Evolutionary conservation across 2,888 invertebrate species (phyloP), one percentile per base, ranked within the genome.

Genomic region (Onthophagus sagittarius): DNA sequence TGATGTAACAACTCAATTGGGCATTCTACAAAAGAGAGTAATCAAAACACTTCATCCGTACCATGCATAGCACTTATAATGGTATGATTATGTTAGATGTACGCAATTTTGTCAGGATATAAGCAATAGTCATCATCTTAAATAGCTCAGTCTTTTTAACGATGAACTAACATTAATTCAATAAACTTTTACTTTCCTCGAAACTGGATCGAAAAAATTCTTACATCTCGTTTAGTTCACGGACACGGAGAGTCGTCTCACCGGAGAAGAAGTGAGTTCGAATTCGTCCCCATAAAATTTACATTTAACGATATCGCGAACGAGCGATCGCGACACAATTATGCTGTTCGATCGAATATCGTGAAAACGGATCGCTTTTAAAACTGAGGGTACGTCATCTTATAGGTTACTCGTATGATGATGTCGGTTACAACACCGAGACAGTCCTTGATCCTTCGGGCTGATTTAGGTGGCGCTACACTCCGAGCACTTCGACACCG

Each of bases 251-350:
- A 15, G 31, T 15, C 1, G 32, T 67, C n/a, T 31, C 32, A 9
- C 7, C 15, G 5, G 2, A 15, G 67, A 53, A 1, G 23, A 2
- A 23, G 23, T 23, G 23, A 23, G 23, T 23, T 23, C 23, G 23
- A 23, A 23, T 23, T 53, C 39, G 39, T 53, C 39, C 11, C 39
- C 67, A 23, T 67, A 23, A 67, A 67, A 67, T 67, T 67, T 67
- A 67, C 67, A 67, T 67, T 67, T 15, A 67, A 67, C 67, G 67
- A 67, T 67, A 67, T 67, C 67, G 15, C 31, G 5, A 31, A n/a
- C 23, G 23, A 31, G 67, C 67, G 31, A 67, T 67, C 67, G 67
- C 67, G 39, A 53, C 39, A 23, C 11, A 67, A 67, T 67, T 67
- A 67, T 67, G 23, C 23, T 11, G 14, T 9, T 15, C 23, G 32